Evolutionary conservation across 2,888 invertebrate genomes (phyloP), one percentile per base, ranked within the genome.

Genomic region (Polylopha cassiicola): DNA sequence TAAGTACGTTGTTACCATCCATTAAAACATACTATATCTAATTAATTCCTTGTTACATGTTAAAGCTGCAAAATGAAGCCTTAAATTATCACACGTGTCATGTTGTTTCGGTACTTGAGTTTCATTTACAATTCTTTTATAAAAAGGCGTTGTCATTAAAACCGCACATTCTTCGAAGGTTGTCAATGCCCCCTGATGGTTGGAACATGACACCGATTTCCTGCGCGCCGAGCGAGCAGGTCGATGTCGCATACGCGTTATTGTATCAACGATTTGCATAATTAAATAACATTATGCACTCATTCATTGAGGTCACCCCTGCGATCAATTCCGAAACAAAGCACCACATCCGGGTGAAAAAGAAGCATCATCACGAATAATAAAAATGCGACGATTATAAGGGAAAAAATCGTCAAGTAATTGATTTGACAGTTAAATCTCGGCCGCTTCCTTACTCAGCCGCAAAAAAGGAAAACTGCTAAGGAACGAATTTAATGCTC

Each of bases 201-300:
- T 53, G 61, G 53, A 73, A 72, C 63, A 60, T 64, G 75, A 77
- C 73, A 71, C 73, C 71, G 66, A 73, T 74, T 73, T 78, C 77
- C 76, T 76, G 77, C 50, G 52, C 54, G 51, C 58, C 9, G 18
- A 1, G 18, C 16, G 10, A 55, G 58, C 67, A 65, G 63, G 70
- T 69, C 74, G 72, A 56, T 58, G 62, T 60, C 67, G 62, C 60
- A 55, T 53, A 67, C 63, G 66, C 69, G 60, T 73, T 72, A 69
- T 68, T 68, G 66, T 66, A 61, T 61, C 54, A 49, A 53, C 53
- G 55, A 81, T 82, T 81, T 74, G 69, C 81, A 81, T 82, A 79
- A 81, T 78, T 79, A 73, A 77, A 75, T 74, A 73, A 70, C 61
- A 80, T 78, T 77, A 79, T 79, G 72, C 78, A 81, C 78, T 72